A percentile compares a stretch with the other conserved stretches of the same genome.
These are phyloP conservation scores for Polyergus mexicanus DNA, from an alignment of 1,140 invertebrate species.

Conservation along the genomic window DNA sequence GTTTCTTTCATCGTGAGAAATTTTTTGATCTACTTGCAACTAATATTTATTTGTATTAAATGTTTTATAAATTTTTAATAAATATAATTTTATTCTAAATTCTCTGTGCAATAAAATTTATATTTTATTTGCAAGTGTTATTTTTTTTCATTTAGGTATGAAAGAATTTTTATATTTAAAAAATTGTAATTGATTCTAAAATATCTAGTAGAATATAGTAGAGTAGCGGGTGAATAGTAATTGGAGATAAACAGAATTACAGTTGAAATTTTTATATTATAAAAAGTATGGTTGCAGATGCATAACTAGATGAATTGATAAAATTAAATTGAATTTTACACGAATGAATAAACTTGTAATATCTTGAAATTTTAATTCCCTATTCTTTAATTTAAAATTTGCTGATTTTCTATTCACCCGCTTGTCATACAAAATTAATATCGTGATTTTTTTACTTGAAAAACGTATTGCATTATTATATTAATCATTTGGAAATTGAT, in stretches of 20 bases:
- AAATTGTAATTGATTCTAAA: slow-evolving; percentile 21
- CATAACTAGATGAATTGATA: neutral
- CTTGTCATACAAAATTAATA: slow-evolving; percentile 1
- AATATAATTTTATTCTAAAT: neutral
- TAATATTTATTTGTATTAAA: neutral
- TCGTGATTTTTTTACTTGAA: slow-evolving; percentile 17
- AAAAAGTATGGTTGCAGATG: neutral
- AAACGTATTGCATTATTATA: neutral
- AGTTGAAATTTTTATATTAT: neutral
- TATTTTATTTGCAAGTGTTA: neutral
- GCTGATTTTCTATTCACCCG: slow-evolving; percentile 36
- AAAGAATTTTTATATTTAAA: slow-evolving; percentile 14
- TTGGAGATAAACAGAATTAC: slow-evolving; percentile 3
- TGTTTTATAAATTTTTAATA: neutral
- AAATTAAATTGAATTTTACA: neutral
- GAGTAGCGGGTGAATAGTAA: slow-evolving; percentile 37
- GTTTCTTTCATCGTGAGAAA: neutral
- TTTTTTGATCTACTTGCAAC: neutral
- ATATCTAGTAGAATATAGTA: slow-evolving; percentile 13
- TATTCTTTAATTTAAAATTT: neutral
- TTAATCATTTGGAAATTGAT: slow-evolving; percentile 5
- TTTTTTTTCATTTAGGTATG: neutral
- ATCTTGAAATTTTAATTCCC: neutral
- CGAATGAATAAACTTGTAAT: neutral
- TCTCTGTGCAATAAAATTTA: neutral